Conservation (phyloP, 2,113 vertebrate genomes). For the Scortum barcoo region DNA sequence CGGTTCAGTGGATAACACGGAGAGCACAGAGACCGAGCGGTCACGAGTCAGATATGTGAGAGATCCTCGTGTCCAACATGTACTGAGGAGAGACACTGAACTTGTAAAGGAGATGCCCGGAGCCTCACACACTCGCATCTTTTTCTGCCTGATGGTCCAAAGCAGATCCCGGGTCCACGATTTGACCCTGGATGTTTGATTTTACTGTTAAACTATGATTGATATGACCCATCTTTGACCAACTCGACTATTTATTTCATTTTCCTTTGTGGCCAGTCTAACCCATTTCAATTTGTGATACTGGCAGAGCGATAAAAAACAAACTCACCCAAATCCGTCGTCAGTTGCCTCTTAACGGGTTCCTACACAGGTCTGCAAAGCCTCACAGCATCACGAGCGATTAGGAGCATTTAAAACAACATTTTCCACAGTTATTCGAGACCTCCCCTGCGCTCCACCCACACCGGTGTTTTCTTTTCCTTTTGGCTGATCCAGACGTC, state of each 20-base stretch:
- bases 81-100: neutral
- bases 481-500: slow-evolving; percentile 23
- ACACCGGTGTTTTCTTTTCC: slow-evolving; percentile 38
- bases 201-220: neutral
- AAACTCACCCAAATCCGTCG: slow-evolving; percentile 36
- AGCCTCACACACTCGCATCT: neutral
- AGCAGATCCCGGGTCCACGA: neutral
- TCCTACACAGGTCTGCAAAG: slow-evolving; percentile 11
- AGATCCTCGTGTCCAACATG: neutral
- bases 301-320: slow-evolving; percentile 13
- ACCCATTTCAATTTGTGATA: neutral
- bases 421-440: slow-evolving; percentile 20
- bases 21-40: neutral
- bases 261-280: slow-evolving; percentile 14
- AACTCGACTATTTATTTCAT: neutral
- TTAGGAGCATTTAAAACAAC: slow-evolving; percentile 9
- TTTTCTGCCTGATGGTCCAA: neutral
- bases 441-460: slow-evolving; percentile 30
- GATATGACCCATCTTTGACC: neutral
- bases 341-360: slow-evolving; percentile 21
- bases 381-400: slow-evolving; percentile 21
- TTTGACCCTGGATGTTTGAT: neutral
- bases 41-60: neutral
- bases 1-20: neutral
- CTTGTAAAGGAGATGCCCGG: neutral